phyloP scores from a whole-genome alignment of 1,140 invertebrate genomes.

The Leguminivora glycinivorella region DNA sequence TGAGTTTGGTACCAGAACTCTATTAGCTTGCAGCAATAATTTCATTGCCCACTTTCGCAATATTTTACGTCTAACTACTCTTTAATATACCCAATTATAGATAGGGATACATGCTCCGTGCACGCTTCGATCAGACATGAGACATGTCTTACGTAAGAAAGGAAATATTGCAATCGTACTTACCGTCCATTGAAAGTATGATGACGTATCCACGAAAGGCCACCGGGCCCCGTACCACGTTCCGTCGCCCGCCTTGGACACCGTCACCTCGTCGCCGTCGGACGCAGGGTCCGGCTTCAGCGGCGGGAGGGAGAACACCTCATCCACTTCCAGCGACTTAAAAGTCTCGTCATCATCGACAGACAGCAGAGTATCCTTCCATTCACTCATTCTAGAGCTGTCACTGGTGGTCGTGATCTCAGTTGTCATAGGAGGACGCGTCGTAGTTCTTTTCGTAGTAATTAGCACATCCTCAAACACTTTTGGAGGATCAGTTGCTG shows the following conservation, averaged over 20 bases:
- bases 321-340: conserved; percentile 71
- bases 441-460: conserved; percentile 58
- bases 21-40: conserved; percentile 31
- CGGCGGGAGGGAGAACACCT: conserved; percentile 69
- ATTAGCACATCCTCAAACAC: conserved; percentile 63
- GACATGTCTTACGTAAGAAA: conserved; percentile 40
- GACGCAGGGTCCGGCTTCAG: conserved; percentile 53
- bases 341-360: conserved; percentile 74
- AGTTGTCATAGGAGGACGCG: conserved; percentile 44
- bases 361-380: conserved; percentile 66
- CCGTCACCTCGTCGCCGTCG: conserved; percentile 70
- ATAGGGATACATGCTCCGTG: not conserved
- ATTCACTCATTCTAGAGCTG: conserved; percentile 53
- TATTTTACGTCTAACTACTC: conserved; percentile 38
- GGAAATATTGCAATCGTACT: conserved; percentile 48
- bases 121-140: conserved; percentile 16
- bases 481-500: conserved; percentile 45
- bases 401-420: conserved; percentile 52
- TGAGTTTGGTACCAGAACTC: conserved; percentile 1
- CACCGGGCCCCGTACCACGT: conserved; percentile 74
- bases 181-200: conserved; percentile 83
- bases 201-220: conserved; percentile 82
- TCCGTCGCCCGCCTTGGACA: conserved; percentile 60
- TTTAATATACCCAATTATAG: not conserved
- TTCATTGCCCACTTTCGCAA: conserved; percentile 44